phyloP scores from a whole-genome alignment of 2,113 vertebrate genomes.

The crab-eating macaque (Macaca fascicularis) region T2T-MFA8v1.1 NC_088380.1:13683501-13684000 shows the following conservation, averaged over 20 bases:
- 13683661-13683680: not conserved
- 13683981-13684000: not conserved
- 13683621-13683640: not conserved
- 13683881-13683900: not conserved
- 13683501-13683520: not conserved
- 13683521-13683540: not conserved
- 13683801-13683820: not conserved
- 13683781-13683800: not conserved
- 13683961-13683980: not conserved
- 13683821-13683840: rapidly evolving
- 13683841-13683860: rapidly evolving
- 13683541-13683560: rapidly evolving
- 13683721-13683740: not conserved
- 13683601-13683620: not conserved
- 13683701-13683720: not conserved
- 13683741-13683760: too few relatives aligned
- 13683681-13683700: not conserved
- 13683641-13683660: not conserved
- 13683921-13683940: not conserved
- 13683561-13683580: not conserved
- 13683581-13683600: not conserved
- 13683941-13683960: not conserved
- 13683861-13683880: not conserved
- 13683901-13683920: not conserved
- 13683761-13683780: not conserved